Conservation (phyloP, 2,113 vertebrate species). For the Ifrita kowaldi region DNA sequence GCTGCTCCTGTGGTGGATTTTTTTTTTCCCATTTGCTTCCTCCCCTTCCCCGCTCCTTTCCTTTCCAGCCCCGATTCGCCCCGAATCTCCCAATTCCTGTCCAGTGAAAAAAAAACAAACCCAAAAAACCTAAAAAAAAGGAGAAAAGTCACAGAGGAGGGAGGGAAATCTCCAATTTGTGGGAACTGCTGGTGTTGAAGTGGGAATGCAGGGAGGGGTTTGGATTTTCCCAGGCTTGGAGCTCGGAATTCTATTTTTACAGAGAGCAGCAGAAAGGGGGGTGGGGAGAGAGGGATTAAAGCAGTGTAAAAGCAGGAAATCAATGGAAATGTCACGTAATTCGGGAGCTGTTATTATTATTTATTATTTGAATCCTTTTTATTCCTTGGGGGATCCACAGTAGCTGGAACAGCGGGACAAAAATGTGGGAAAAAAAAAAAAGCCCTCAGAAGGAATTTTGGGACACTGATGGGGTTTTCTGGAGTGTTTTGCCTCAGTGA, state of each 20-base stretch:
- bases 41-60: neutral
- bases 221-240: constrained; percentile 60
- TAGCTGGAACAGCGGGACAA: fast-evolving
- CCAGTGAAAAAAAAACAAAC: neutral
- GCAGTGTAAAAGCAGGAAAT: neutral
- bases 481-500: fast-evolving
- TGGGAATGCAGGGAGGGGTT: constrained; percentile 20
- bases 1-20: constrained; percentile 44
- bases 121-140: neutral
- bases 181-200: constrained; percentile 54
- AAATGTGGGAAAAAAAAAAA: neutral
- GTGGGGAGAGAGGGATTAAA: neutral
- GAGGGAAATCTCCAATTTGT: constrained; percentile 60
- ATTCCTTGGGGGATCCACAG: neutral
- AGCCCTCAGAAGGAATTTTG: neutral
- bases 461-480: fast-evolving
- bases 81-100: neutral
- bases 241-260: constrained; percentile 39
- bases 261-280: neutral
- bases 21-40: constrained; percentile 35
- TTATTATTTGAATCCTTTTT: neutral
- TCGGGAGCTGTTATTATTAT: neutral
- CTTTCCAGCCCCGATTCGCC: neutral
- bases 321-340: neutral
- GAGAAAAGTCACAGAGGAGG: neutral